Percentiles rank a stretch among this genome's conserved stretches.
These are phyloP conservation scores for Lasaia peninsularis DNA, from an alignment of 1,140 invertebrate species.

Conservation along the genomic window DNA sequence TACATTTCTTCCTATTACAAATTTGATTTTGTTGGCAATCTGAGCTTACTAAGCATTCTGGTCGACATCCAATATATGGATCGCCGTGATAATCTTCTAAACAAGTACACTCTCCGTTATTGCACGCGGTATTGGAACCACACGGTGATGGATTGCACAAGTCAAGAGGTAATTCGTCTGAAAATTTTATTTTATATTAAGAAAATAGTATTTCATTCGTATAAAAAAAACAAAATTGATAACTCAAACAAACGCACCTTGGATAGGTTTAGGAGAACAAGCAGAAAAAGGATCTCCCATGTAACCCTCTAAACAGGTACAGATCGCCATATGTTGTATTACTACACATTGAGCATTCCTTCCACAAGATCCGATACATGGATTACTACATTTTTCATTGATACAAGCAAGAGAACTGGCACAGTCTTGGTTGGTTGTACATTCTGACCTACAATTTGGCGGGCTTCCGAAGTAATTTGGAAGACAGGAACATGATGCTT, in stretches of 20 bases:
- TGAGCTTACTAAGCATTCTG: conserved; percentile 87
- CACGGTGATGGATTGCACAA: conserved; percentile 83
- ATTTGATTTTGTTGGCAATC: conserved; percentile 88
- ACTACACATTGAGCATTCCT: conserved; percentile 80
- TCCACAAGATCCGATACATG: conserved; percentile 82
- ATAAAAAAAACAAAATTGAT: conserved; percentile 9
- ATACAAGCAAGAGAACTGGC: conserved; percentile 80
- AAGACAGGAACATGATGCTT: conserved; percentile 80
- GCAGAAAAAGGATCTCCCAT: conserved; percentile 82
- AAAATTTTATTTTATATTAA: conserved; percentile 14
- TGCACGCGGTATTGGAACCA: conserved; percentile 81
- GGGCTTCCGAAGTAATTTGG: conserved; percentile 80
- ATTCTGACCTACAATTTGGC: conserved; percentile 83
- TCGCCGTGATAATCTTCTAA: conserved; percentile 83
- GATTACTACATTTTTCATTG: conserved; percentile 81
- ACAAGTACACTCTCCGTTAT: conserved; percentile 81
- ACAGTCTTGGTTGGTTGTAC: conserved; percentile 82
- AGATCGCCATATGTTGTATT: conserved; percentile 81
- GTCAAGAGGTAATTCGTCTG: conserved; percentile 64
- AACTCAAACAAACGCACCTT: conserved; percentile 62
- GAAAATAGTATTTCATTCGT: neutral
- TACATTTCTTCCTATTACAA: conserved; percentile 89
- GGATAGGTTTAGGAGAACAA: conserved; percentile 66
- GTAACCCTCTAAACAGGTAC: conserved; percentile 80
- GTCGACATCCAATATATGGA: conserved; percentile 84